phyloP scores from a whole-genome alignment of 2,888 invertebrate species.

The Rotaria macrura region DNA sequence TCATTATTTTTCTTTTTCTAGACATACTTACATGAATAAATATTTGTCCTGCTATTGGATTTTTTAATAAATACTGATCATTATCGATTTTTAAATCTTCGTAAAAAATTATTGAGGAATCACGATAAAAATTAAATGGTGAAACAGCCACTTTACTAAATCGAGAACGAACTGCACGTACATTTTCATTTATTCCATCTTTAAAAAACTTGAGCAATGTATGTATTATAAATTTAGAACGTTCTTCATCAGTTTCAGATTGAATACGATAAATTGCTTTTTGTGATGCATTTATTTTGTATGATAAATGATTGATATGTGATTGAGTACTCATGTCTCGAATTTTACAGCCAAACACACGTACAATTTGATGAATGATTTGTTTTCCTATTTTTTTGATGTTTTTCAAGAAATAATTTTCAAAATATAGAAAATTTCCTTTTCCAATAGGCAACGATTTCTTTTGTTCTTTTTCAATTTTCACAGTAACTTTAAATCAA shows the following conservation, averaged over 20 bases:
- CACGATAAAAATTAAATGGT: constrained; percentile 11
- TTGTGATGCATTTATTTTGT: background rate
- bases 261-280: background rate
- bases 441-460: no score
- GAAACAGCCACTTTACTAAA: background rate
- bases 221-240: background rate
- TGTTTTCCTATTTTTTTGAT: no score
- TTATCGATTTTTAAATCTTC: background rate
- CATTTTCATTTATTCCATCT: background rate
- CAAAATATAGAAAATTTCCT: no score
- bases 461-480: no score
- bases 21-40: background rate
- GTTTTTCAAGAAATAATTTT: no score
- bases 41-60: background rate
- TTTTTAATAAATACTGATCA: background rate
- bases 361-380: no score
- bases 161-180: background rate
- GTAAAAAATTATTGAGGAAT: background rate
- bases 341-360: no score
- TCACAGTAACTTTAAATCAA: no score
- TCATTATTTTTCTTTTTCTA: no score
- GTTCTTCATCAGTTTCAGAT: background rate
- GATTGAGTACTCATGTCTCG: no score
- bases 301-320: background rate
- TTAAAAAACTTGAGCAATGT: background rate